These are phyloP conservation scores for Gambusia affinis DNA, from an alignment of 2,113 vertebrate genomes.

Conservation along the genomic window DNA sequence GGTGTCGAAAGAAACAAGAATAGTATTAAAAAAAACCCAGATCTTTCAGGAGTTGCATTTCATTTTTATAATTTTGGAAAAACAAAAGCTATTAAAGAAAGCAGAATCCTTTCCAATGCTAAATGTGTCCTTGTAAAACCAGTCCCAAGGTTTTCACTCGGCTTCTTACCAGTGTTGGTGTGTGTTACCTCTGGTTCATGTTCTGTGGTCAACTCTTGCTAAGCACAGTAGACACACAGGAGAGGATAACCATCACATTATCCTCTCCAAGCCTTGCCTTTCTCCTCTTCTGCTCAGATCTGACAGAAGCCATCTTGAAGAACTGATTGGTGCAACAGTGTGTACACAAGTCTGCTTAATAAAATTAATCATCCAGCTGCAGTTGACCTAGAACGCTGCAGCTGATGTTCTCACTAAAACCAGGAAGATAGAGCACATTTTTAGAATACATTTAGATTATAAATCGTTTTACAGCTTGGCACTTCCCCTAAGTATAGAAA, in stretches of 20 bases:
- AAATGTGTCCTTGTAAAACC: not conserved
- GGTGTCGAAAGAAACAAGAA: not conserved
- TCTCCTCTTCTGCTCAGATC: not conserved
- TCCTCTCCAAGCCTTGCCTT: not conserved
- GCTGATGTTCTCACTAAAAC: too few species aligned
- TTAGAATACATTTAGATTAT: too few species aligned
- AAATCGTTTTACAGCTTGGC: too few species aligned
- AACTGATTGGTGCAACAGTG: too few species aligned
- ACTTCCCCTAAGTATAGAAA: too few species aligned
- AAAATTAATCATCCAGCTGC: too few species aligned
- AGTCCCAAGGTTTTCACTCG: not conserved
- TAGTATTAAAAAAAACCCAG: too few species aligned
- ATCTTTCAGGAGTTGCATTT: too few species aligned
- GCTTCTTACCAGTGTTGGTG: slow-evolving; percentile 5
- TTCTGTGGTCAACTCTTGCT: slow-evolving; percentile 7
- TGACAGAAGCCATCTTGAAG: not conserved
- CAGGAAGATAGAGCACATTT: too few species aligned
- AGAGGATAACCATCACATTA: slow-evolving; percentile 1
- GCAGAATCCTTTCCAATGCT: not conserved
- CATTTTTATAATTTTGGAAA: too few species aligned
- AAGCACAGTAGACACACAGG: not conserved
- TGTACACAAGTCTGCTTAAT: too few species aligned
- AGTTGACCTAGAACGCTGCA: too few species aligned
- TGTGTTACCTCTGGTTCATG: slow-evolving; percentile 13
- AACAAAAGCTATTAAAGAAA: not conserved